A percentile compares a stretch with the other conserved stretches of the same genome.
phyloP scores from a whole-genome alignment of 2,888 invertebrate genomes.

The Galerucella calmariensis region DNA sequence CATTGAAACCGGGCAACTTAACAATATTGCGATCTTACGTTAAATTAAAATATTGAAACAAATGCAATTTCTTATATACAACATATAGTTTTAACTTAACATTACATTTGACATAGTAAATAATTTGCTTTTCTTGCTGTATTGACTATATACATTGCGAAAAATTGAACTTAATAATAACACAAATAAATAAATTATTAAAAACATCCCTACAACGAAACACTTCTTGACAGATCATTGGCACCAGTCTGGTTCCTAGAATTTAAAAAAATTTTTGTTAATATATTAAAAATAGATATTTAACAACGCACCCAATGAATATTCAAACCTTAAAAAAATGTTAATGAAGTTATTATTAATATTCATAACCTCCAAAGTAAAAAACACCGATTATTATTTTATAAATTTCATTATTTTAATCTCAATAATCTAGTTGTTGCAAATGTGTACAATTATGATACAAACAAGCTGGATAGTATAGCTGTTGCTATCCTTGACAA shows the following conservation, averaged over 20 bases:
- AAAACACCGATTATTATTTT: too few relatives aligned
- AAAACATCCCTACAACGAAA: constrained; percentile 35
- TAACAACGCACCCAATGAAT: too few relatives aligned
- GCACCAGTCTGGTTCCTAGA: constrained; percentile 50
- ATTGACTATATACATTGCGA: constrained; percentile 12
- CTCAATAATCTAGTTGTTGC: too few relatives aligned
- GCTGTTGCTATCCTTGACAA: too few relatives aligned
- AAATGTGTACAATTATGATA: too few relatives aligned
- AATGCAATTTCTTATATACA: constrained; percentile 7
- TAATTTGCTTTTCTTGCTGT: constrained; percentile 7
- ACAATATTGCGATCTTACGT: neutral
- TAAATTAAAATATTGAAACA: constrained; percentile 1
- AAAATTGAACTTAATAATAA: constrained; percentile 41
- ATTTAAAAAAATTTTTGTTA: constrained; percentile 33
- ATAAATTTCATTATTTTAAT: too few relatives aligned
- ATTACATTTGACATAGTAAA: neutral
- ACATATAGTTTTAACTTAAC: neutral
- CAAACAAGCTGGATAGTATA: too few relatives aligned
- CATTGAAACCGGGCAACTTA: neutral
- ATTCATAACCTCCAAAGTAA: too few relatives aligned
- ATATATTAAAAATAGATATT: neutral
- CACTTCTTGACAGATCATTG: constrained; percentile 38
- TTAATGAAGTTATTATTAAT: too few relatives aligned
- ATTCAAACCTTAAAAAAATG: too few relatives aligned
- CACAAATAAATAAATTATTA: constrained; percentile 45